Conservation (phyloP, 2,888 invertebrate genomes). For the Drosophila kuntzei region DNA sequence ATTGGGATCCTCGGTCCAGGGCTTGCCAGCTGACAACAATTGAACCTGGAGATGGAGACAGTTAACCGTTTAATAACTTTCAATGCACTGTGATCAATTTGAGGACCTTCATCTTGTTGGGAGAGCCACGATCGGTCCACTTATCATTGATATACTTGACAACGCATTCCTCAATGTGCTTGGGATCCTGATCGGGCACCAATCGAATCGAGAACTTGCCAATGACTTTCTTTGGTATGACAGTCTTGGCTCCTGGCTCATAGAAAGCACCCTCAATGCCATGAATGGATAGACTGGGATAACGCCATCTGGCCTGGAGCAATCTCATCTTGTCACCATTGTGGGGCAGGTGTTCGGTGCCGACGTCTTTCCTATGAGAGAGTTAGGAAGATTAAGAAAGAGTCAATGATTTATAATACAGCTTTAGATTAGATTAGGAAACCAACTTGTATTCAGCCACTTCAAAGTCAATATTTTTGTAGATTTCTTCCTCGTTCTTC, state of each 20-base stretch:
- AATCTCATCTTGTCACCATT: constrained; percentile 92
- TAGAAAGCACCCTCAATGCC: constrained; percentile 97
- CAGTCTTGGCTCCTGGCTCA: constrained; percentile 97
- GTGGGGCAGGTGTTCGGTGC: constrained; percentile 89
- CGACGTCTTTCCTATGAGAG: constrained; percentile 87
- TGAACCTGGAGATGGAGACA: constrained; percentile 42
- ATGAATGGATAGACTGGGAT: constrained; percentile 96
- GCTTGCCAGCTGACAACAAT: constrained; percentile 88
- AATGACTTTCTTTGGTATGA: constrained; percentile 96
- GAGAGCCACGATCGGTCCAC: constrained; percentile 93
- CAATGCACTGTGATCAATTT: neutral
- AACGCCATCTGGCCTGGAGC: constrained; percentile 98
- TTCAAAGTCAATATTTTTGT: constrained; percentile 94
- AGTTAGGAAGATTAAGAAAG: constrained; percentile 12
- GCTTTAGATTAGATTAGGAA: constrained; percentile 58
- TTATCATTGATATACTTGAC: constrained; percentile 90
- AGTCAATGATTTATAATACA: constrained; percentile 50
- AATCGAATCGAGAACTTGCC: constrained; percentile 99
- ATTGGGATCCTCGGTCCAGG: constrained; percentile 97
- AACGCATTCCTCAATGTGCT: constrained; percentile 92
- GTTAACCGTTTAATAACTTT: neutral
- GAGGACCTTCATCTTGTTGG: constrained; percentile 91
- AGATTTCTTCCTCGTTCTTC: constrained; percentile 90
- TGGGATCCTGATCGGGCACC: constrained; percentile 97
- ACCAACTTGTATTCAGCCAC: constrained; percentile 90